These are phyloP conservation scores for Pachymerium ferrugineum DNA, from an alignment of 2,888 invertebrate genomes.

Conservation along the genomic window DNA sequence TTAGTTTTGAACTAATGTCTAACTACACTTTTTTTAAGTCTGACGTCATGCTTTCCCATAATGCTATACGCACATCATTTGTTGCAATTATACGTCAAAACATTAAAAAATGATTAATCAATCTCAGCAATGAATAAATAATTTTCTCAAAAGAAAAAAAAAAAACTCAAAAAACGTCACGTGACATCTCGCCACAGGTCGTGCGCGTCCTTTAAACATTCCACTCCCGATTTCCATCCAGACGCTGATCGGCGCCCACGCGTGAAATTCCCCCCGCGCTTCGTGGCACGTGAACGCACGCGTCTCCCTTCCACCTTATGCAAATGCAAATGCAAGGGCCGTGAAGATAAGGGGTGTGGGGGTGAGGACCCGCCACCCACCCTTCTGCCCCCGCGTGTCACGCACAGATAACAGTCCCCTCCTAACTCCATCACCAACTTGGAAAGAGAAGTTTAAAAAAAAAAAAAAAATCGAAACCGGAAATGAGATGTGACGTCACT, in stretches of 20 bases:
- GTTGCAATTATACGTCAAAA: too few species aligned
- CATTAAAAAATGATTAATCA: too few species aligned
- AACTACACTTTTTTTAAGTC: too few species aligned
- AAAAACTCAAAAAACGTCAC: background rate
- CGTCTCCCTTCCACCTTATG: background rate
- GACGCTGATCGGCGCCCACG: background rate
- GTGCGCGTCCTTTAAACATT: background rate
- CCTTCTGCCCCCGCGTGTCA: background rate
- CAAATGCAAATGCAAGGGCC: background rate
- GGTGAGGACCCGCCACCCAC: background rate
- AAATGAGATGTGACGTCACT: background rate
- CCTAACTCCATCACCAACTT: background rate
- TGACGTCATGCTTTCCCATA: too few species aligned
- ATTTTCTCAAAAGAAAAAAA: background rate
- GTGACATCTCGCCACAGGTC: background rate
- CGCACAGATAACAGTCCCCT: background rate
- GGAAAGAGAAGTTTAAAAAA: background rate
- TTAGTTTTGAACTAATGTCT: too few species aligned
- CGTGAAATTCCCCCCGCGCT: background rate
- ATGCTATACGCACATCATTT: too few species aligned
- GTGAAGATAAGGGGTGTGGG: background rate
- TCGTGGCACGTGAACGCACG: background rate
- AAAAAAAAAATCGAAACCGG: background rate
- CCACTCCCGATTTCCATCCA: background rate
- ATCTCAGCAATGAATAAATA: too few species aligned